Evolutionary conservation across 2,797 vertebrate species (phyloP).

Genomic region (Tokudaia tokunoshimensis): DNA sequence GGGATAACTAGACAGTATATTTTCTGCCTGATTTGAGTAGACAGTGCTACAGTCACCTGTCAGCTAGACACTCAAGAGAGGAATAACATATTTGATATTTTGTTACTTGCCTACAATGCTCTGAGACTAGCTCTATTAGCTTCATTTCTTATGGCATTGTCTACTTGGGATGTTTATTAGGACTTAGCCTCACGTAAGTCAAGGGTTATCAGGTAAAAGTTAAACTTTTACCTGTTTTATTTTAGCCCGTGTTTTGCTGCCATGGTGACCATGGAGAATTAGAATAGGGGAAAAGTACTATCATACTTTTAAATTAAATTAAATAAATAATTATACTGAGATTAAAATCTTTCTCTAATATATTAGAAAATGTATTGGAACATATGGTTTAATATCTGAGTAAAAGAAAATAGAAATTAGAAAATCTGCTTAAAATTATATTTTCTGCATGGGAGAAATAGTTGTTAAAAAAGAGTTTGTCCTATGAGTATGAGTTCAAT

Average conservation of each 20-base stretch:
- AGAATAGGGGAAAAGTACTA: neutral
- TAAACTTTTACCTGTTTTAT: neutral
- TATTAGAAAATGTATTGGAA: neutral
- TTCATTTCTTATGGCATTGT: neutral
- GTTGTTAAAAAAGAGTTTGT: neutral
- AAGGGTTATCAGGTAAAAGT: neutral
- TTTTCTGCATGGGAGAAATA: neutral
- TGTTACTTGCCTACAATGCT: neutral
- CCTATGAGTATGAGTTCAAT: neutral
- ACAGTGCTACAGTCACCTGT: neutral
- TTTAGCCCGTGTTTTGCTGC: neutral
- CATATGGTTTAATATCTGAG: neutral
- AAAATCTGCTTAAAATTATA: conserved; percentile 31
- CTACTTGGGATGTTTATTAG: neutral
- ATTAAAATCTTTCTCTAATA: neutral
- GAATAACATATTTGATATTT: neutral
- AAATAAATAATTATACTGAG: neutral
- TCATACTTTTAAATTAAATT: neutral
- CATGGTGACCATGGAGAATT: neutral
- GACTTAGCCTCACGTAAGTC: too few species aligned
- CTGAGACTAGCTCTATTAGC: neutral
- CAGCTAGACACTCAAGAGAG: neutral
- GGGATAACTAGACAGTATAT: neutral
- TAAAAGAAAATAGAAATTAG: conserved; percentile 37
- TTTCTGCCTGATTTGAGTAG: neutral